Conservation (phyloP, 2,888 invertebrate genomes). For the Lycophotia porphyrea region DNA sequence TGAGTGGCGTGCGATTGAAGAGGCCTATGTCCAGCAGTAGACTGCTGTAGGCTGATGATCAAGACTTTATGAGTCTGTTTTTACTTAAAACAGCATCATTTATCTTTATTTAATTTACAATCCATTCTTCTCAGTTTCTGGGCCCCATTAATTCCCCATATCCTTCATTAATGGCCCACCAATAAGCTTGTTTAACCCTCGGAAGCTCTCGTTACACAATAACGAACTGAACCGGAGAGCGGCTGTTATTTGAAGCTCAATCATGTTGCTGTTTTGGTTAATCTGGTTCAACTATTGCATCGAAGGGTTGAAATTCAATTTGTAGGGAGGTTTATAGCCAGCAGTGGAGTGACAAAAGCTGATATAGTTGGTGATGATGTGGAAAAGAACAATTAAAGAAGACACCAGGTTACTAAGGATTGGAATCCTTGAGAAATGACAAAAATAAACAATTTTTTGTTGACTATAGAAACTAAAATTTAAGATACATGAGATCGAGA, state of each 20-base stretch:
- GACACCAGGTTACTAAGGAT: too few relatives aligned
- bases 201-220: conserved; percentile 65
- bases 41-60: neutral
- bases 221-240: conserved; percentile 61
- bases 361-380: neutral
- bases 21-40: neutral
- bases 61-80: neutral
- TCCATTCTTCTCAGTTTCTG: conserved; percentile 1
- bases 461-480: too few relatives aligned
- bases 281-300: conserved; percentile 18
- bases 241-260: conserved; percentile 37
- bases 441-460: too few relatives aligned
- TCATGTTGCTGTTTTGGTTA: conserved; percentile 25
- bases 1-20: neutral
- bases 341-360: neutral
- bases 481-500: too few relatives aligned
- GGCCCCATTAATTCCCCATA: conserved; percentile 33
- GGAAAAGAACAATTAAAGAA: neutral
- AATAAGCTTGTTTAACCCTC: conserved; percentile 48
- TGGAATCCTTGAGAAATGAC: too few relatives aligned
- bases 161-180: conserved; percentile 45
- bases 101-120: conserved; percentile 10
- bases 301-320: neutral
- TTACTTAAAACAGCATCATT: neutral
- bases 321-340: too few relatives aligned